Evolutionary conservation across 2,113 vertebrate genomes (phyloP).

Genomic region (Pachyramphus minor): DNA sequence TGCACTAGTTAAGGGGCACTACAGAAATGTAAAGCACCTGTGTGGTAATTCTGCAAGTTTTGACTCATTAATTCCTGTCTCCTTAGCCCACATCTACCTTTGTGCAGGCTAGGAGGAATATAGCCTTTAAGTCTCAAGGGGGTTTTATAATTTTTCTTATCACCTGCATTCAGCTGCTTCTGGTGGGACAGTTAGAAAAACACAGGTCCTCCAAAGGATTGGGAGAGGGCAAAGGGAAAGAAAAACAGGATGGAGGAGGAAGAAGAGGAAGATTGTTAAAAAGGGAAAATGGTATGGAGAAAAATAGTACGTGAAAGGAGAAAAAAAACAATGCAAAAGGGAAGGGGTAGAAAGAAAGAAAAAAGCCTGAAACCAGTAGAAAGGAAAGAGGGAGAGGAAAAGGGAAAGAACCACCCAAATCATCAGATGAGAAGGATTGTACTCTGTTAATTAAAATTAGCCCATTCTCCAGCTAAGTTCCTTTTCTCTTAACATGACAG

Average conservation of each 20-base stretch:
- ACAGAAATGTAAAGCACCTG: not conserved
- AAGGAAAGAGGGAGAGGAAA: not conserved
- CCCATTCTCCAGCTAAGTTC: not conserved
- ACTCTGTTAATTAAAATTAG: not conserved
- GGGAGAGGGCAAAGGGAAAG: not conserved
- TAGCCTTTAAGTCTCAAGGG: not conserved
- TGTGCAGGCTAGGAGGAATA: not conserved
- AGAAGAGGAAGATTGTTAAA: not conserved
- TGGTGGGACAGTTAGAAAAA: not conserved
- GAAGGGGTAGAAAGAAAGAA: not conserved
- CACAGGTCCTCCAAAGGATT: not conserved
- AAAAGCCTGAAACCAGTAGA: not conserved
- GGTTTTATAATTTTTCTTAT: slow-evolving; percentile 32
- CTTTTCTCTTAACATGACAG: not conserved
- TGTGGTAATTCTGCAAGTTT: not conserved
- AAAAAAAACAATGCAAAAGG: not conserved
- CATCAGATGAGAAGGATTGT: not conserved
- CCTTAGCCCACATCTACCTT: not conserved
- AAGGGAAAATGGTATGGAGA: not conserved
- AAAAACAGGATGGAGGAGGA: not conserved
- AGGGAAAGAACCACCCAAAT: not conserved
- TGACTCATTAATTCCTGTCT: not conserved
- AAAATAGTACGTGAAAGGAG: not conserved
- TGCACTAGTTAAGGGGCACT: not conserved
- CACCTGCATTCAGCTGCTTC: slow-evolving; percentile 5